Evolutionary conservation across 1,140 invertebrate species (phyloP), one percentile per base, ranked within the genome.

Genomic region (Elymnias hypermnestra): DNA sequence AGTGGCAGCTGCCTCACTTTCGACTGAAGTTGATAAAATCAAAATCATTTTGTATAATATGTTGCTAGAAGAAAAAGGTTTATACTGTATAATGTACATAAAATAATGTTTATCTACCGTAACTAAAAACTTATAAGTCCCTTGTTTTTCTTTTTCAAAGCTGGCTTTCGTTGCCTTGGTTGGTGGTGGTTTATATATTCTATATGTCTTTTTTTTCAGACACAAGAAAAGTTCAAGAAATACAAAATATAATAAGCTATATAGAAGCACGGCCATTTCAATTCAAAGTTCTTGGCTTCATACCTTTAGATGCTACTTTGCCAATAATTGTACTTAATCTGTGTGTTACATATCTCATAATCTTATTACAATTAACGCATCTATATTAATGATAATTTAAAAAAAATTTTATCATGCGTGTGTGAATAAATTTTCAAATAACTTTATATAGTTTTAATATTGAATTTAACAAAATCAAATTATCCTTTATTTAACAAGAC

Each of bases 241-340:
- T 58, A 3, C n/a, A 50, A 17, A 33, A 10, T 4, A 50, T 63
- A 2, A 47, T 58, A 1, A 25, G 12, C 3, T 63, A 63, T 23
- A 37, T 63, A n/a, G 48, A 58, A 43, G 53, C 53, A 10, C 43
- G 45, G 2, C 49, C 60, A 0, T 47, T 58, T 13, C 46, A 44
- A 17, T 56, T 44, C 12, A 26, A 13, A 3, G 39, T 49, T 0
- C 40, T 25, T 8, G 38, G 42, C 12, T 15, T 63, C 1, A 48
- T 58, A 6, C 48, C 46, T 1, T 17, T 63, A 6, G 42, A 63
- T 31, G 38, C 33, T 0, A 38, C 31, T n/a, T 31, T 63, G 0
- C 49, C 50, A 3, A 23, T 54, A 2, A 38, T 19, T 8, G 22
- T 63, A 1, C 5, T 47, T 9, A 51, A 37, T 28, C 7, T 58